Conservation (phyloP, 2,797 vertebrate species). For the Steatocranus sp. region DNA sequence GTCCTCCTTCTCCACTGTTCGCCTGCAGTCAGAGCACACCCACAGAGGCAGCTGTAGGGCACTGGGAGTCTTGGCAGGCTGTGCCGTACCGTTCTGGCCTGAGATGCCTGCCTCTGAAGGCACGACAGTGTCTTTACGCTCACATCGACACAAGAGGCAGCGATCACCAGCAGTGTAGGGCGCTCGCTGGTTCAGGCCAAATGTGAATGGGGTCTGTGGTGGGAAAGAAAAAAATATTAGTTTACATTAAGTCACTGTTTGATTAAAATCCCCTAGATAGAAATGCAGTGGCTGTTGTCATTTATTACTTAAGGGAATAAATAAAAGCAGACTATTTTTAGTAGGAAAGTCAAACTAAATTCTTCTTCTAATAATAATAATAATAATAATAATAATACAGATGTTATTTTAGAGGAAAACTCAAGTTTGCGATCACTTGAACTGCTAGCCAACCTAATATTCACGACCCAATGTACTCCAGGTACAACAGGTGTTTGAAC, state of each 20-base stretch:
- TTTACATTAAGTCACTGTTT: neutral
- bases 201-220: conserved; percentile 90
- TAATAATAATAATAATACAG: neutral
- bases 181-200: conserved; percentile 92
- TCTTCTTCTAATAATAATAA: neutral
- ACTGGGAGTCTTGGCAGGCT: conserved; percentile 82
- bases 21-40: conserved; percentile 94
- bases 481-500: neutral
- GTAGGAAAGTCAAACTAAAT: neutral
- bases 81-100: conserved; percentile 80
- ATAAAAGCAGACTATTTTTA: neutral
- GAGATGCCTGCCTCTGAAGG: conserved; percentile 78
- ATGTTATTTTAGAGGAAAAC: neutral
- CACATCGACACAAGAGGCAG: conserved; percentile 93
- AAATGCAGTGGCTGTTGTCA: neutral
- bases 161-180: conserved; percentile 91
- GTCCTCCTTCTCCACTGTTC: conserved; percentile 93
- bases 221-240: neutral
- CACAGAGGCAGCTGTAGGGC: conserved; percentile 94
- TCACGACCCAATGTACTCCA: neutral
- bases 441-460: neutral
- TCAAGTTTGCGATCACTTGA: neutral
- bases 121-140: conserved; percentile 85
- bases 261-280: neutral
- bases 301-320: neutral